Percentiles rank a stretch among this genome's conserved stretches.
These are phyloP conservation scores for Oophaga pumilio DNA, from an alignment of 2,113 vertebrate species.

Conservation along the genomic window DNA sequence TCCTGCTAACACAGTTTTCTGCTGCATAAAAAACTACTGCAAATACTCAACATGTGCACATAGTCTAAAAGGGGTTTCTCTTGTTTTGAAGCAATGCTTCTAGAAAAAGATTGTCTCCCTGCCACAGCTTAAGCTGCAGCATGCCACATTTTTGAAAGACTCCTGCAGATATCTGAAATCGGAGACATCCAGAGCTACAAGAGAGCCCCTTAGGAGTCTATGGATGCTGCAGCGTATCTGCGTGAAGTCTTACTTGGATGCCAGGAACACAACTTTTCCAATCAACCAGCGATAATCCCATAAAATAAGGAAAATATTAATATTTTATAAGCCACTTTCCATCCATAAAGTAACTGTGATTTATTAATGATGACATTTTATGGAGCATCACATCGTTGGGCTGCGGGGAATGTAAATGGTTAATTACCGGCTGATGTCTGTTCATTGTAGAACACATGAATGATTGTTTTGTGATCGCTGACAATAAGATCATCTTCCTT, in stretches of 20 bases:
- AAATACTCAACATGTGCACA: too few species aligned
- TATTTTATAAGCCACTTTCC: conserved; percentile 4
- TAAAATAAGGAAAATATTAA: background rate
- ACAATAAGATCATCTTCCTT: conserved; percentile 33
- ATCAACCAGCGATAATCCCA: background rate
- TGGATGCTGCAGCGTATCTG: background rate
- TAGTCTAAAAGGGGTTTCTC: too few species aligned
- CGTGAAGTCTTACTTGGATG: background rate
- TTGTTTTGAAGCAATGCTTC: too few species aligned
- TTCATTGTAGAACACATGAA: background rate
- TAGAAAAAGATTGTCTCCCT: too few species aligned
- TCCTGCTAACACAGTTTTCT: too few species aligned
- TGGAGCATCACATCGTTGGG: too few species aligned
- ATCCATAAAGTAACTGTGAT: background rate
- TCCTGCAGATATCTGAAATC: too few species aligned
- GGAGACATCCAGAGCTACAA: too few species aligned
- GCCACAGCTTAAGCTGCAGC: too few species aligned
- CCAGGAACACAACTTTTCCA: background rate
- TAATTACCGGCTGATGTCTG: background rate
- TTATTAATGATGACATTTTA: background rate
- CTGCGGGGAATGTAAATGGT: background rate
- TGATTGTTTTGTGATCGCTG: background rate
- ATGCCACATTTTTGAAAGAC: too few species aligned
- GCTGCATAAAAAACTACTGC: too few species aligned
- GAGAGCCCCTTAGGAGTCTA: too few species aligned